Base-by-base conservation (phyloP, 23 tunicate genomes). In the Styela clava region DNA sequence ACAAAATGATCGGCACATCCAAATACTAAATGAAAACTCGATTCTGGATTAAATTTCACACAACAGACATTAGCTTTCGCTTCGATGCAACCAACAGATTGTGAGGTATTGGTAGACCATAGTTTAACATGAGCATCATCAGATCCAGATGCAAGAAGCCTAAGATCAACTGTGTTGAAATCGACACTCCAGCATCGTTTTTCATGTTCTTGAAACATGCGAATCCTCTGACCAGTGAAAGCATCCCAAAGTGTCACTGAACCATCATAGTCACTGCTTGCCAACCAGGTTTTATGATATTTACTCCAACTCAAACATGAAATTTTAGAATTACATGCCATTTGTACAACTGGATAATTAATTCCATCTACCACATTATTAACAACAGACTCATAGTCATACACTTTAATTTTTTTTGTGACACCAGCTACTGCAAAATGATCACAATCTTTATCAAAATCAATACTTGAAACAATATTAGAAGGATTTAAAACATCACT, bases 131-230 rank as follows among this genome's bases (percentile, higher is more conserved):
- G 85, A 24, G 99, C 95, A 77, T 95, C 99, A 62, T 95, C 99
- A 12, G 99, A 95, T 31, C 99, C 99, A 29, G 99, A 95, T 24
- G 96, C 99, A 24, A 95, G 81, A 3, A 95, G 68, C 31, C 91
- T 62, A 3, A 95, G 99, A 74, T 95, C 99, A 37, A 90, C 89
- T 29, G 83, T 86, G 86, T 95, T 95, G 80, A 95, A 95, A 78
- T 95, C 99, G 26, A 95, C 99, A 34, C 99, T 95, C 99, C 99
- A 95, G 76, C 99, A 95, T 31, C 99, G 83, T 34, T 95, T 95
- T 67, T 95, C 99, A 79, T 95, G 99, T 63, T 95, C 99, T 61
- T 89, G 91, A 62, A 95, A 91, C 70, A 86, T 70, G 18, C 82
- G 44, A 3, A 82, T 74, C 52, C 90, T 90, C 36, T 90, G 86